Percentiles rank a stretch among this genome's conserved stretches.
Evolutionary conservation across 2,113 vertebrate genomes (phyloP).

Genomic region (Benitochromis conjunctus): DNA sequence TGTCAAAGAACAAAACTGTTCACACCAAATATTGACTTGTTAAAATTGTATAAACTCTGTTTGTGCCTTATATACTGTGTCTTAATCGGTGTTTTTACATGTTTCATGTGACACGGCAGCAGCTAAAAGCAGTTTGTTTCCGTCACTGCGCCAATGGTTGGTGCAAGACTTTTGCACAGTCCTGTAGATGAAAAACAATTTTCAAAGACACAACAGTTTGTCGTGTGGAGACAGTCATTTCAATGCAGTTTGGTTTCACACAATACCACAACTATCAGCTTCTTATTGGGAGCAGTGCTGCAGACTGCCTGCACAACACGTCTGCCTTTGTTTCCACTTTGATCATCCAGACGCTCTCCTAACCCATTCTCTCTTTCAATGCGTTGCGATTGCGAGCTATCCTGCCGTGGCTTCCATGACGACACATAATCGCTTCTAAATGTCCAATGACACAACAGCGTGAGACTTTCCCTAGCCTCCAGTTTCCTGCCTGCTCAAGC

Average conservation of each 20-base stretch:
- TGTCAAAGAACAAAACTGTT: not conserved
- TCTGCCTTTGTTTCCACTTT: not conserved
- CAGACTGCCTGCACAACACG: not conserved
- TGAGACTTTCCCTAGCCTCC: not conserved
- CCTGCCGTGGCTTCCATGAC: not conserved
- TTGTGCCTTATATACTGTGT: not conserved
- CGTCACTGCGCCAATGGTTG: not conserved
- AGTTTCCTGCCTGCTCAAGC: slow-evolving; percentile 2
- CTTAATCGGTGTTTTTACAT: not conserved
- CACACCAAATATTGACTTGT: not conserved
- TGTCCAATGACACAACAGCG: not conserved
- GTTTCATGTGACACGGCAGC: not conserved
- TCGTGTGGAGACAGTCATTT: not conserved
- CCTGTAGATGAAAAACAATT: not conserved
- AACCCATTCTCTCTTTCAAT: not conserved
- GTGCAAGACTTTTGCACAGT: not conserved
- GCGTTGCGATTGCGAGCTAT: not conserved
- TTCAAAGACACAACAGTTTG: not conserved
- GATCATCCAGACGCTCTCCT: not conserved
- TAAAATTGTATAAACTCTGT: not conserved
- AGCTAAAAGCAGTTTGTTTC: not conserved
- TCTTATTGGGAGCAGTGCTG: not conserved
- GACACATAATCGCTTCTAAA: not conserved
- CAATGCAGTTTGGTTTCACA: not conserved
- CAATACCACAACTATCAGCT: not conserved